Evolutionary conservation across 2,797 vertebrate genomes (phyloP), one percentile per base, ranked within the genome.

Genomic region (Myotis planiceps): DNA sequence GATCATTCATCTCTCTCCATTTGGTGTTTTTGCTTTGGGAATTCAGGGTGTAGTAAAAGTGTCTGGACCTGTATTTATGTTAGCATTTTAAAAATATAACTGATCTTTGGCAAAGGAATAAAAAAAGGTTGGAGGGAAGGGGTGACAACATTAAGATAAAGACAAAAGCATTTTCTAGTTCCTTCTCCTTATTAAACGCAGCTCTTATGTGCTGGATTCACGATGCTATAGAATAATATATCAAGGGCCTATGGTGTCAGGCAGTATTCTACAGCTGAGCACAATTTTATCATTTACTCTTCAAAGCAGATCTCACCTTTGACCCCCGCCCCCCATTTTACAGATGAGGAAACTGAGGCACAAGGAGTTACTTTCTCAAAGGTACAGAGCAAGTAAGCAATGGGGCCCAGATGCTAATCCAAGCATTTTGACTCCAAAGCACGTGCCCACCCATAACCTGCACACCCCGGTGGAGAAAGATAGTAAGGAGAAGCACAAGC

Each of bases 331-430:
- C 14, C 55, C 2, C 45, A 32, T 75, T 95, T 94, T 80, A 88
- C 51, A 95, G 94, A 68, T 66, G 83, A 96, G 60, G 78, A 91
- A 88, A 90, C 75, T 51, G 69, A 97, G 78, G 88, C 27, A 63
- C 21, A 37, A 79, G 71, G 92, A 47, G 51, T 76, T 76, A 75
- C 82, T 81, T 87, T 69, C 37, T 53, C 88, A 60, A 90, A 94
- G 49, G 32, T 2, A 63, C 6, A 82, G 1, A 60, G 55, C 13
- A 60, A 83, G 37, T 75, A 42, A 91, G n/a, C 84, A 75, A 53
- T 29, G 55, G 55, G 25, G 18, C 45, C 47, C 49, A 25, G 47
- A 47, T 42, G 55, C 39, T 83, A 78, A 42, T 19, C 27, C 9
- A 69, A 88, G 37, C 55, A 39, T 90, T 78, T 79, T 63, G 53